Evolutionary conservation across 2,797 vertebrate species (phyloP).

Genomic region (Valencia hispanica): DNA sequence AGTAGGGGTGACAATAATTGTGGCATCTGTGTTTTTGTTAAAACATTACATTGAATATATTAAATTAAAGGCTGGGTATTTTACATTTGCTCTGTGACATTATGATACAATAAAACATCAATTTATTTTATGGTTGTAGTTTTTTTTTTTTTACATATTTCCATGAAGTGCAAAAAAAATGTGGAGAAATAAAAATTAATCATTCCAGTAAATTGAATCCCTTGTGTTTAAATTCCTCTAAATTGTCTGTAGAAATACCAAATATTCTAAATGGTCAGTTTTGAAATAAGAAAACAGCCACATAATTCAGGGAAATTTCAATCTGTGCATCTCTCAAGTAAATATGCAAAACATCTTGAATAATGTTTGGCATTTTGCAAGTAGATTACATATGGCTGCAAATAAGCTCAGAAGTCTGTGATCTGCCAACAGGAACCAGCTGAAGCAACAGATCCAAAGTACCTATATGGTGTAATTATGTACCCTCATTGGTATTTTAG

Average conservation of each 20-base stretch:
- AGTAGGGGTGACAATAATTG: background rate
- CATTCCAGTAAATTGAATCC: too few species aligned
- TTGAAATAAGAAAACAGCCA: too few species aligned
- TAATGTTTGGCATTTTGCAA: background rate
- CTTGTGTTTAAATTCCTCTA: too few species aligned
- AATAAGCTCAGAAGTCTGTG: background rate
- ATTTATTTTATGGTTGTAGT: too few species aligned
- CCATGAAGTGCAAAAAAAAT: too few species aligned
- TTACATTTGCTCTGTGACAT: too few species aligned
- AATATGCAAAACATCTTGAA: background rate
- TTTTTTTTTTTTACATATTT: too few species aligned
- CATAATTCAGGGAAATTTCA: background rate
- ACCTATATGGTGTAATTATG: background rate
- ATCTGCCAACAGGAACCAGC: background rate
- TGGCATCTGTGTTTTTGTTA: background rate
- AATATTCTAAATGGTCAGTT: too few species aligned
- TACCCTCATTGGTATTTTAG: background rate
- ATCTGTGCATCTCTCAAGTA: slow-evolving; percentile 1
- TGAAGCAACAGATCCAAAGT: slow-evolving; percentile 10
- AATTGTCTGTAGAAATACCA: background rate
- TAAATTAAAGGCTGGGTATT: too few species aligned
- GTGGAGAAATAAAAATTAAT: too few species aligned
- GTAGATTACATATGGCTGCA: background rate
- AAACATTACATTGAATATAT: background rate
- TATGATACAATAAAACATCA: too few species aligned